Evolutionary conservation across 2,888 invertebrate genomes (phyloP).

Genomic region (Eilema caniola): DNA sequence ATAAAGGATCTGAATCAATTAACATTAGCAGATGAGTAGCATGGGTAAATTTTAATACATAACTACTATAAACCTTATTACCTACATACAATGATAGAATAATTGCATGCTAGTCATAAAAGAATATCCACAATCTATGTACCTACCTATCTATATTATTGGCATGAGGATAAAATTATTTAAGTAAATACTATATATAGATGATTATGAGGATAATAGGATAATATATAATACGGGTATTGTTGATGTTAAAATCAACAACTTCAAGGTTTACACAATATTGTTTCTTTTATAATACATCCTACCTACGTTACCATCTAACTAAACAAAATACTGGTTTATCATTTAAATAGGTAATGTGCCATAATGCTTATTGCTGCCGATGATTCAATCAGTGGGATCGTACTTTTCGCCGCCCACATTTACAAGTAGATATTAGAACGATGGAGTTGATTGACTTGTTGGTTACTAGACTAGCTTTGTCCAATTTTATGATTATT

Average conservation of each 20-base stretch:
- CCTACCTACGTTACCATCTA: not conserved
- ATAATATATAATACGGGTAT: not conserved
- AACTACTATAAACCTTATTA: not conserved
- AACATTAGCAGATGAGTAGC: not conserved
- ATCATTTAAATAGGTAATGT: not conserved
- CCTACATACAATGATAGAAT: too few relatives aligned
- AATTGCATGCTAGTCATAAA: not conserved
- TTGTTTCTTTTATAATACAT: too few relatives aligned
- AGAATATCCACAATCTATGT: not conserved
- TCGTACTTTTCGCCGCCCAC: constrained; percentile 8
- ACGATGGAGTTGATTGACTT: constrained; percentile 31
- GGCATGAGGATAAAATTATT: constrained; percentile 5
- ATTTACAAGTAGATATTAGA: not conserved
- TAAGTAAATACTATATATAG: not conserved
- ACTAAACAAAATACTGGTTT: not conserved
- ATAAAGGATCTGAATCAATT: not conserved
- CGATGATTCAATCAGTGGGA: constrained; percentile 7
- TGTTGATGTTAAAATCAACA: not conserved
- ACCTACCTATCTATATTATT: too few relatives aligned
- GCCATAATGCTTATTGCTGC: not conserved
- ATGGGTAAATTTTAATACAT: too few relatives aligned
- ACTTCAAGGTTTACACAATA: too few relatives aligned
- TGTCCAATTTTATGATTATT: constrained; percentile 9
- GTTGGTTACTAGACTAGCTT: constrained; percentile 2
- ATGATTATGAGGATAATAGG: constrained; percentile 7